phyloP scores from a whole-genome alignment of 2,113 vertebrate genomes.

The Pontoporia blainvillei region DNA sequence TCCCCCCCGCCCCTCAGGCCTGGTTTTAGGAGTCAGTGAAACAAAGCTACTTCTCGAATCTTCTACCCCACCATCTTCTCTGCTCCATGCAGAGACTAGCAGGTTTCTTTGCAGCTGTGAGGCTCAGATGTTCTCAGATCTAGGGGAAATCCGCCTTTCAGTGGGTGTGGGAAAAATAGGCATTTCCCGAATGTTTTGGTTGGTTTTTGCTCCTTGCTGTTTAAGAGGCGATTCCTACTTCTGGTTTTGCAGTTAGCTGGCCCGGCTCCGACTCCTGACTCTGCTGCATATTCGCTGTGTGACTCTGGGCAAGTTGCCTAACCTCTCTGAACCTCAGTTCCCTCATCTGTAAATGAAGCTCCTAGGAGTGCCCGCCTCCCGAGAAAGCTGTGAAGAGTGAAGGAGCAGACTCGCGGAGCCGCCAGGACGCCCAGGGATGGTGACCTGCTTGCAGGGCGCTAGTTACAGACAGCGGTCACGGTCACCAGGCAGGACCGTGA shows the following conservation, averaged over 20 bases:
- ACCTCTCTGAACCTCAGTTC: not conserved
- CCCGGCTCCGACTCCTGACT: not conserved
- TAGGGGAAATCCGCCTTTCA: not conserved
- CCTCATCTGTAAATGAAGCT: not conserved
- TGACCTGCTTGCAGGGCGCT: accelerated
- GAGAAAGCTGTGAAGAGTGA: not conserved
- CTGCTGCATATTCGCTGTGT: accelerated
- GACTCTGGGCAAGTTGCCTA: not conserved
- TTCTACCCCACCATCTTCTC: accelerated
- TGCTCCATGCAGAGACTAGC: too few species aligned
- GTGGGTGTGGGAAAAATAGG: too few species aligned
- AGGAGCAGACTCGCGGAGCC: accelerated
- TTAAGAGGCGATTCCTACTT: not conserved
- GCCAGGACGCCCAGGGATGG: accelerated
- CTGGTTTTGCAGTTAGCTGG: not conserved
- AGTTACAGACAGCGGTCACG: not conserved
- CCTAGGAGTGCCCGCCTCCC: not conserved
- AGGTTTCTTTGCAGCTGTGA: not conserved
- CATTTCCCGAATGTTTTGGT: too few species aligned
- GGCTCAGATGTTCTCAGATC: not conserved
- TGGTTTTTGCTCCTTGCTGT: accelerated
- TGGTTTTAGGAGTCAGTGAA: accelerated
- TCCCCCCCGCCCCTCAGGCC: accelerated
- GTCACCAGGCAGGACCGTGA: accelerated
- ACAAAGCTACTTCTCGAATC: not conserved